Evolutionary conservation across 2,888 invertebrate species (phyloP).

Genomic region (Euspilapteryx auroguttella): DNA sequence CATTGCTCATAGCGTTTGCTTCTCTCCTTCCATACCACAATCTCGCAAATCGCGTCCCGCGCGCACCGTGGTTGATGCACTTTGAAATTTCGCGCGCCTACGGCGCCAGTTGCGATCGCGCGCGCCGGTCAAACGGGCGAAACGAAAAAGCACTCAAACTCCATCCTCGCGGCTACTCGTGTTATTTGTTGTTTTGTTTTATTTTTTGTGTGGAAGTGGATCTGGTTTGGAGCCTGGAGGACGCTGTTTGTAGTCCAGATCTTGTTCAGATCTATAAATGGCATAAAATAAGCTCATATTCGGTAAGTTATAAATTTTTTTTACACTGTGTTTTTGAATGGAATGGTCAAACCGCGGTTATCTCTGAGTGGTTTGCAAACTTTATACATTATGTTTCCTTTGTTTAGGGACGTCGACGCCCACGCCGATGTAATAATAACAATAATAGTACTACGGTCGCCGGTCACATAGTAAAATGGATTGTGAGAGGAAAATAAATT

Average conservation of each 20-base stretch:
- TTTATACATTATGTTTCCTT: conserved; percentile 41
- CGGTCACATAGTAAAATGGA: conserved; percentile 31
- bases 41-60: no score
- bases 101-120: no score
- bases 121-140: conserved; percentile 6
- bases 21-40: no score
- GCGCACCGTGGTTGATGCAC: no score
- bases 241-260: no score
- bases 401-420: conserved; percentile 46
- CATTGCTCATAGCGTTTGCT: no score
- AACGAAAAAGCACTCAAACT: not conserved
- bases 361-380: conserved; percentile 27
- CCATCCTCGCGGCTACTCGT: conserved; percentile 1
- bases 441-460: conserved; percentile 22
- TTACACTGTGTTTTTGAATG: not conserved
- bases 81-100: no score
- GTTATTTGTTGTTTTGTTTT: conserved; percentile 1
- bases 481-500: conserved; percentile 36
- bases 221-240: conserved; percentile 2
- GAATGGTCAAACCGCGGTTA: conserved; percentile 22
- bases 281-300: not conserved
- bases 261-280: no score
- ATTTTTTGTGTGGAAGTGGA: conserved; percentile 1
- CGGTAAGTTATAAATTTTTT: not conserved
- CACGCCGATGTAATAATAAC: conserved; percentile 21